A percentile compares a stretch with the other conserved stretches of the same genome.
Evolutionary conservation across 2,113 vertebrate species (phyloP).

Genomic region (Anoura caudifer): DNA sequence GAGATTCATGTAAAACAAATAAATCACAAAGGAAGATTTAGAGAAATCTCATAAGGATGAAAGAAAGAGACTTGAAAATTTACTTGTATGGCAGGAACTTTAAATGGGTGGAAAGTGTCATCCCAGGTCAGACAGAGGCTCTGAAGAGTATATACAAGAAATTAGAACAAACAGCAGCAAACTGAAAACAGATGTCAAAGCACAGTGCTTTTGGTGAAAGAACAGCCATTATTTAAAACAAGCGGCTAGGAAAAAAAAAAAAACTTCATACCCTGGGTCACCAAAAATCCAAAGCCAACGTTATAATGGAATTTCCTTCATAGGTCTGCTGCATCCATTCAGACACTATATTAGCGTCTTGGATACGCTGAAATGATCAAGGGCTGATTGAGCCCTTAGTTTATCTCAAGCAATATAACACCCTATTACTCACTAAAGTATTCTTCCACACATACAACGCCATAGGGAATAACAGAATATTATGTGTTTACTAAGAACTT

Average conservation of each 20-base stretch:
- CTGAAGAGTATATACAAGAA: neutral
- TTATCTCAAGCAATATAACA: neutral
- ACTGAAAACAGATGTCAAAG: constrained; percentile 49
- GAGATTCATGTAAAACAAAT: neutral
- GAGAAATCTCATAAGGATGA: neutral
- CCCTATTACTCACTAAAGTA: neutral
- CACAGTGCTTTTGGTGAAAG: neutral
- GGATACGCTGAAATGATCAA: neutral
- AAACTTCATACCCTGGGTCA: neutral
- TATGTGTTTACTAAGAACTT: neutral
- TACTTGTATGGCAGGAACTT: neutral
- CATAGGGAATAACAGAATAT: neutral
- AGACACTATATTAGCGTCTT: neutral
- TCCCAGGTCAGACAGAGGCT: constrained; percentile 2
- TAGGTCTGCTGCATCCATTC: neutral
- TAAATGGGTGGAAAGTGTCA: neutral
- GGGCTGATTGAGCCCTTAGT: neutral
- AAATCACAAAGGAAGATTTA: constrained; percentile 21
- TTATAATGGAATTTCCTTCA: neutral
- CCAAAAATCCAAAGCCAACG: neutral
- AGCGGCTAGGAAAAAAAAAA: neutral
- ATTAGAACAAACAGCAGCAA: constrained; percentile 22
- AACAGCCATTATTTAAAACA: constrained; percentile 29
- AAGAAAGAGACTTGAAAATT: neutral
- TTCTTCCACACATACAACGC: neutral